Conservation (phyloP, 2,888 invertebrate species). For the Drosophila neotestacea region DNA sequence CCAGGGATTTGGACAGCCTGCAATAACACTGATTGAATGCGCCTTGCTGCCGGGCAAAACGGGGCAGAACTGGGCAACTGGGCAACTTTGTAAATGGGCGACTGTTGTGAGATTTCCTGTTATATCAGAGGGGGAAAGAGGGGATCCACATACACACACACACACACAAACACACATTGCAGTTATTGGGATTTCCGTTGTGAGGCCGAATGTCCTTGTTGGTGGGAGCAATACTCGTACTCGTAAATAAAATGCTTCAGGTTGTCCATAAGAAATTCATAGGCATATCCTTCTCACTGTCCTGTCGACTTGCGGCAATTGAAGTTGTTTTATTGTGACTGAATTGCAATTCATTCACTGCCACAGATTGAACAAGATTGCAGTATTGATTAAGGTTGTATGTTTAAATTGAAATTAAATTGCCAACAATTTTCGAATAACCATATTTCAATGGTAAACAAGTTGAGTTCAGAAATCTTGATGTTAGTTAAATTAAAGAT, state of each 20-base stretch:
- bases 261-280: constrained; percentile 60
- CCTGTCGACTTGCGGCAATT: constrained; percentile 29
- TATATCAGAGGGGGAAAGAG: neutral
- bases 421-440: constrained; percentile 22
- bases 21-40: constrained; percentile 66
- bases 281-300: constrained; percentile 46
- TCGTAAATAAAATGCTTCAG: constrained; percentile 49
- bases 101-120: constrained; percentile 10
- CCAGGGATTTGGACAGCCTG: constrained; percentile 62
- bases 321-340: constrained; percentile 35
- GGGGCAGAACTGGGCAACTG: constrained; percentile 21
- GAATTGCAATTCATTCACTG: constrained; percentile 34
- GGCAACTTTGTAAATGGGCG: constrained; percentile 33
- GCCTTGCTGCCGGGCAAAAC: constrained; percentile 37
- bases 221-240: constrained; percentile 7
- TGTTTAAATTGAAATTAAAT: constrained; percentile 42
- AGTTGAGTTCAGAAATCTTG: neutral
- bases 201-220: constrained; percentile 27
- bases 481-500: neutral
- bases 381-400: constrained; percentile 31
- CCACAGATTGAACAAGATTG: constrained; percentile 26
- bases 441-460: constrained; percentile 6
- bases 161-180: constrained; percentile 17
- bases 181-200: constrained; percentile 50
- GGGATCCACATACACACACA: neutral